Percentiles rank a stretch among this genome's conserved stretches.
Evolutionary conservation across 2,888 invertebrate genomes (phyloP).

Genomic region (Ethmia dodecea): DNA sequence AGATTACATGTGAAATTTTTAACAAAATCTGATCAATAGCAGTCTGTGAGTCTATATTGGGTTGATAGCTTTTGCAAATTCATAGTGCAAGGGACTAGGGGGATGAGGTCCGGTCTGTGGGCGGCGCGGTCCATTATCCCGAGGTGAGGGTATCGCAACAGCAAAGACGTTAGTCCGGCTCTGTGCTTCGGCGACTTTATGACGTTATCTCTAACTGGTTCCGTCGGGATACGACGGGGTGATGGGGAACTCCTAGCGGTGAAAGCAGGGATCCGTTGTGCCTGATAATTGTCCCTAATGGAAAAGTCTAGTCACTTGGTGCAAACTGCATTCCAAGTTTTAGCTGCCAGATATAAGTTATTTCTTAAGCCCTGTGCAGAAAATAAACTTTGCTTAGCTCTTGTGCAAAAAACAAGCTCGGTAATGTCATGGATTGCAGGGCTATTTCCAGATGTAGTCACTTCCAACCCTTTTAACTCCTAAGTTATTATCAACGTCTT

Average conservation of each 20-base stretch:
- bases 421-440: too few relatives aligned
- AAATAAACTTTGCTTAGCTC: too few relatives aligned
- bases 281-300: slow-evolving; percentile 75
- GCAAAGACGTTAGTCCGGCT: slow-evolving; percentile 73
- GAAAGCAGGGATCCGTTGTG: slow-evolving; percentile 28
- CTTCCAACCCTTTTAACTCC: too few relatives aligned
- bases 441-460: too few relatives aligned
- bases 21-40: too few relatives aligned
- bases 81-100: slow-evolving; percentile 22
- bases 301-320: slow-evolving; percentile 74
- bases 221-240: slow-evolving; percentile 61
- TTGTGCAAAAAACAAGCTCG: too few relatives aligned
- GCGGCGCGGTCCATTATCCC: slow-evolving; percentile 63
- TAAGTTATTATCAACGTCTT: too few relatives aligned
- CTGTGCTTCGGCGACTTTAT: slow-evolving; percentile 71
- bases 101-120: slow-evolving; percentile 36
- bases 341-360: slow-evolving; percentile 67
- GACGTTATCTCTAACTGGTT: slow-evolving; percentile 76
- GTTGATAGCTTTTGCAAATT: slow-evolving; percentile 28
- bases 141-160: slow-evolving; percentile 62
- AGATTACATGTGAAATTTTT: too few relatives aligned
- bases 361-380: slow-evolving; percentile 57
- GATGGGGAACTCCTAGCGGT: slow-evolving; percentile 37
- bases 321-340: slow-evolving; percentile 73
- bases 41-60: too few relatives aligned